Base-by-base conservation (phyloP, 1,140 invertebrate genomes). In the Diachasma alloeum region DNA sequence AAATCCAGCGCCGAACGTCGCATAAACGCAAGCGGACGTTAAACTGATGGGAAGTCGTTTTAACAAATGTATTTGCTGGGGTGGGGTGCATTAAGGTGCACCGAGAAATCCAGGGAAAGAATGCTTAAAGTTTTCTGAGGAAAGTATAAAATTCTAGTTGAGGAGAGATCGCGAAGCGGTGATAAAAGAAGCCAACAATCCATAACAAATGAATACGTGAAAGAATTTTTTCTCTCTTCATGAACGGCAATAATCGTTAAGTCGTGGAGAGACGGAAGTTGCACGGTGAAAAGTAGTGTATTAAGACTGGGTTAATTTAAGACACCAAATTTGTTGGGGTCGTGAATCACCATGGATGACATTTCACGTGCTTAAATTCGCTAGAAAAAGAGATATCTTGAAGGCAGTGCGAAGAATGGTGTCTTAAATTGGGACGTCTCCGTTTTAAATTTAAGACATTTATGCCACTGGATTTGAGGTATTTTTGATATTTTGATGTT, bases 221-320 rank as follows among this genome's bases (percentile, higher is more conserved):
- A 71, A 46, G 69, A 44, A 42, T 44, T 71, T 71, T 39, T 46
- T n/a, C n/a, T 13, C 19, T 19, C 1, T 56, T 56, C 17, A 17
- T 22, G 10, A 56, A 56, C 15, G 48, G 31, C 44, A 46, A 59
- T 24, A n/a, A 56, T 56, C 74, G 42, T 69, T 37, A 75, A 75
- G 63, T 68, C 44, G 1, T 2, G n/a, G 48, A 31, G 31, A 66
- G 4, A 44, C 24, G 11, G 69, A 67, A 72, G 68, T 22, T 69
- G 26, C 36, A 63, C 36, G 42, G 69, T 31, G 31, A 68, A 79
- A 76, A 87, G 84, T 87, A 85, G 82, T 83, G 79, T 72, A 76
- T 79, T 81, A 72, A 42, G 39, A 42, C 74, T 37, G 53, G 48
- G 69, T 31, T 31, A 80, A 84, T 84, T 86, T 81, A 79, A 83